Evolutionary conservation across 1,140 invertebrate genomes (phyloP).

Genomic region (Zaprionus lachaisei): DNA sequence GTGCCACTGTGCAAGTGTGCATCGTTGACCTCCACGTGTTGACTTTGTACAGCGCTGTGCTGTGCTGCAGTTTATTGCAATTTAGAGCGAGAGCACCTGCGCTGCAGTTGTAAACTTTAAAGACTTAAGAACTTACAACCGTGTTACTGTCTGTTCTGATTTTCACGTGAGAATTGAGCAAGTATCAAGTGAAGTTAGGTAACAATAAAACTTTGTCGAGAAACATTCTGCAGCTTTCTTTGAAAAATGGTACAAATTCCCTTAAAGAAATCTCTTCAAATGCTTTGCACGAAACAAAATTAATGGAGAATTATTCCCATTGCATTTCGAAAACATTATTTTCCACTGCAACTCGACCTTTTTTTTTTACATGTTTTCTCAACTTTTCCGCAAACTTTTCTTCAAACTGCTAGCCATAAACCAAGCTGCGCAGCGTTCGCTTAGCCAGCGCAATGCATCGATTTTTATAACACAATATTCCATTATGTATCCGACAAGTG

Average conservation of each 20-base stretch:
- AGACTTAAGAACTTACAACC: conserved; percentile 19
- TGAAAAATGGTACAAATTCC: not conserved
- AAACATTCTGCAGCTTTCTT: not conserved
- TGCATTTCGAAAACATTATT: conserved; percentile 1
- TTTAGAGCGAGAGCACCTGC: conserved; percentile 14
- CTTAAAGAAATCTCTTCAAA: not conserved
- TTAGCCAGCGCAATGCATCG: conserved; percentile 7
- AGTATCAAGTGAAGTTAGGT: not conserved
- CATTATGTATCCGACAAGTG: conserved; percentile 7
- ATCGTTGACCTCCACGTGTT: not conserved
- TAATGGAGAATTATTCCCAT: not conserved
- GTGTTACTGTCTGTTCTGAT: not conserved
- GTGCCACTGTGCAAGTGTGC: not conserved
- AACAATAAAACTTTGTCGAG: not conserved
- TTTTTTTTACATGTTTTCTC: conserved; percentile 5
- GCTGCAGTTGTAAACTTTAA: conserved; percentile 29
- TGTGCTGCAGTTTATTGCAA: conserved; percentile 25
- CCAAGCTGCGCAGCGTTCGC: not conserved
- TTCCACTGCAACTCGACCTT: not conserved
- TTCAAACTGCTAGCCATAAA: conserved; percentile 15
- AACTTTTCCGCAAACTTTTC: conserved; percentile 12
- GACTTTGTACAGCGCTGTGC: conserved; percentile 20
- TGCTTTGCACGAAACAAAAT: not conserved
- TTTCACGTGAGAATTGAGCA: not conserved
- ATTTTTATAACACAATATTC: conserved; percentile 24